Evolutionary conservation across 2,888 invertebrate genomes (phyloP).

Genomic region (Galerucella pusilla): DNA sequence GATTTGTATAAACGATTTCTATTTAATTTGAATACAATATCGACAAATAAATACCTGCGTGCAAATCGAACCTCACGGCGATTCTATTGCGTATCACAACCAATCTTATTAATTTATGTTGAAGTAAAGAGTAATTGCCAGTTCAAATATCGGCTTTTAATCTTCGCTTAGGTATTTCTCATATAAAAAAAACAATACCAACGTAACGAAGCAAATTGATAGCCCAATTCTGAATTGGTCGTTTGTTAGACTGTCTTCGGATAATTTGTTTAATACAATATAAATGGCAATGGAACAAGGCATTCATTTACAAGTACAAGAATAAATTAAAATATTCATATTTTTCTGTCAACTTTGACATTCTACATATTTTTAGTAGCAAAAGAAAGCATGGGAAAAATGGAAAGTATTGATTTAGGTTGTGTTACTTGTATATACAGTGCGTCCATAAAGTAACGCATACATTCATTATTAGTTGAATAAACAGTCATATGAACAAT

Average conservation of each 20-base stretch:
- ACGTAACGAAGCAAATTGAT: background rate
- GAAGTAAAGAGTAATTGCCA: background rate
- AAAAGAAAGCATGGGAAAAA: too few relatives aligned
- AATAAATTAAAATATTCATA: too few relatives aligned
- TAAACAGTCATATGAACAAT: too few relatives aligned
- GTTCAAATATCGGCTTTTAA: background rate
- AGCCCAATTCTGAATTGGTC: background rate
- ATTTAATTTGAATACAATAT: background rate
- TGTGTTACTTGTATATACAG: too few relatives aligned
- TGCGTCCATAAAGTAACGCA: too few relatives aligned
- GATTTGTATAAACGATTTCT: background rate
- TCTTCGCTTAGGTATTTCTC: background rate
- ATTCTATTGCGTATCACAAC: background rate
- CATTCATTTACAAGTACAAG: background rate
- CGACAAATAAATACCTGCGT: background rate
- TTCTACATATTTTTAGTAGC: too few relatives aligned
- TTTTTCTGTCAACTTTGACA: too few relatives aligned
- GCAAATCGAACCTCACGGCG: background rate
- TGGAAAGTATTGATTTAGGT: too few relatives aligned
- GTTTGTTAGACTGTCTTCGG: background rate
- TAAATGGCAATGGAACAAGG: background rate
- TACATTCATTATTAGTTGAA: too few relatives aligned
- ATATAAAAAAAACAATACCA: background rate
- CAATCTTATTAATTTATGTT: background rate
- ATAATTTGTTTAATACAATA: background rate